These are phyloP conservation scores for Leptothorax acervorum DNA, from an alignment of 2,888 invertebrate genomes.

Conservation along the genomic window DNA sequence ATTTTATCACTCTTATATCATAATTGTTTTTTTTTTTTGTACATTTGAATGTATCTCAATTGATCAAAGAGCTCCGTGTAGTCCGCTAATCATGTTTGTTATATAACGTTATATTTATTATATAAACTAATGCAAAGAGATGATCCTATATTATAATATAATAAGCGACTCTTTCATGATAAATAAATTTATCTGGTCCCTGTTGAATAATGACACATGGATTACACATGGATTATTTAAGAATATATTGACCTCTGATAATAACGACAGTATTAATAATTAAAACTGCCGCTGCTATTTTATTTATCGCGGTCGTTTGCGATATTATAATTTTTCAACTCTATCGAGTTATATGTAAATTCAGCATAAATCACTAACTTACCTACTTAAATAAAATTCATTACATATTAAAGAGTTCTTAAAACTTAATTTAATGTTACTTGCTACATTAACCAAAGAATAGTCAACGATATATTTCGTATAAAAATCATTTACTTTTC, in stretches of 20 bases:
- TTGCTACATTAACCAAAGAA: not conserved
- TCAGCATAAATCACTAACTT: not conserved
- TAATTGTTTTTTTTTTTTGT: not conserved
- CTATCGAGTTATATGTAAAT: not conserved
- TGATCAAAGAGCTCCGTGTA: not conserved
- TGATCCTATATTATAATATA: not conserved
- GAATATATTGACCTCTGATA: not conserved
- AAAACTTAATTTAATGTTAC: slow-evolving; percentile 2
- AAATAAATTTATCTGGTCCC: not conserved
- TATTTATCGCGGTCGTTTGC: not conserved
- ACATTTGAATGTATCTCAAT: not conserved
- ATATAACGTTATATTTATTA: not conserved
- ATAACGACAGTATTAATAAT: not conserved
- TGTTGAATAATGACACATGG: not conserved
- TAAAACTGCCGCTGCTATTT: not conserved
- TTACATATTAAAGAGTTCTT: not conserved
- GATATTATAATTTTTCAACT: not conserved
- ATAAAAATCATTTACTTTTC: not conserved
- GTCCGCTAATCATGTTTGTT: not conserved
- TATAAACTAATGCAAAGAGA: not conserved
- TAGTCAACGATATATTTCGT: not conserved
- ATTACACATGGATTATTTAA: not conserved
- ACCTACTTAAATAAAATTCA: not conserved
- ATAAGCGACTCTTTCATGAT: not conserved
- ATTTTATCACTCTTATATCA: not conserved